Evolutionary conservation across 2,797 vertebrate genomes (phyloP).

Genomic region (Tinamus major): DNA sequence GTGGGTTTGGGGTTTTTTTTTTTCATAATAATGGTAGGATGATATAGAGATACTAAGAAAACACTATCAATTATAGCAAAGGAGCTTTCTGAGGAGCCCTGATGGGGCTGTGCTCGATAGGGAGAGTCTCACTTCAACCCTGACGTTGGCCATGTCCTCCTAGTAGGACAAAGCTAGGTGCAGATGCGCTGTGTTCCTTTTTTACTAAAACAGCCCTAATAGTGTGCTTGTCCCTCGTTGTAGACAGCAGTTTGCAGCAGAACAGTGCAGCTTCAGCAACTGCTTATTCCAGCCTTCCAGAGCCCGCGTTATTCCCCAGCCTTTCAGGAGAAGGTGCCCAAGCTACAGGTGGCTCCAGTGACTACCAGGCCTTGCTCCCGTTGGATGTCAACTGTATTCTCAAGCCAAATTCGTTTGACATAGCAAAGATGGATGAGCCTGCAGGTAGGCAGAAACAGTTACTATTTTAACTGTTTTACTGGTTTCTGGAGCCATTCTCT

Average conservation of each 20-base stretch:
- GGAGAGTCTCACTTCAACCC: not conserved
- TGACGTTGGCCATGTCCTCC: not conserved
- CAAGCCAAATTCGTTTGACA: slow-evolving; percentile 82
- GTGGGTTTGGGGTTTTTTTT: not conserved
- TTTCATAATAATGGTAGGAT: not conserved
- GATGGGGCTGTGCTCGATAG: not conserved
- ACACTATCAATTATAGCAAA: not conserved
- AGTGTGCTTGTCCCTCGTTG: not conserved
- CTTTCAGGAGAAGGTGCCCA: slow-evolving; percentile 61
- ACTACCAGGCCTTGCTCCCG: slow-evolving; percentile 81
- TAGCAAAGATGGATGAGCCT: slow-evolving; percentile 83
- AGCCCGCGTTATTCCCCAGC: slow-evolving; percentile 62
- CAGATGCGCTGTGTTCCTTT: not conserved
- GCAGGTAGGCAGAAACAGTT: slow-evolving; percentile 76
- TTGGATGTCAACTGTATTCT: slow-evolving; percentile 86
- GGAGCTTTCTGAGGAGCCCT: not conserved
- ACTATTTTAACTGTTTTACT: not conserved
- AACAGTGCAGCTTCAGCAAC: slow-evolving; percentile 36
- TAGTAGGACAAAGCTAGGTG: not conserved
- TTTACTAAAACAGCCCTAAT: not conserved
- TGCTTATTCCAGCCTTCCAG: slow-evolving; percentile 59
- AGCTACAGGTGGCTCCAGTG: slow-evolving; percentile 69
- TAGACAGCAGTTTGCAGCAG: slow-evolving; percentile 70
- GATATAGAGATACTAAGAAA: not conserved
- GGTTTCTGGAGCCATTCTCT: not conserved